Conservation (phyloP, 2,113 vertebrate genomes). For the Aythya baeri region DNA sequence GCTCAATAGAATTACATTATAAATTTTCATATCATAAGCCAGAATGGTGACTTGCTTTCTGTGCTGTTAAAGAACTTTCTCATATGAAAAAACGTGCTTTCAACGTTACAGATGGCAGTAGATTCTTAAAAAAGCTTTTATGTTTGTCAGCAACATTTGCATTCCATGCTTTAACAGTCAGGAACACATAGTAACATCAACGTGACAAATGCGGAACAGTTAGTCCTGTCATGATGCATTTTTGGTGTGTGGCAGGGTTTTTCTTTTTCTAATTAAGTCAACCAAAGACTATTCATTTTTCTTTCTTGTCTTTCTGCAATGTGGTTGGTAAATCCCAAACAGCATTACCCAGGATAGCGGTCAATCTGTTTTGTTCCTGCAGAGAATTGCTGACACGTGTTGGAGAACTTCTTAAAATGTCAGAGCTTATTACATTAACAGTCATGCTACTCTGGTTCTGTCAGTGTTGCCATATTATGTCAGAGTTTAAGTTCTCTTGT, state of each 20-base stretch:
- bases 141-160: conserved; percentile 12
- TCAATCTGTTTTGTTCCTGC: background rate
- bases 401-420: background rate
- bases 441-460: background rate
- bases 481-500: background rate
- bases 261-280: conserved; percentile 9
- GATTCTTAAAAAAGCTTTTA: conserved; percentile 5
- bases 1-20: background rate
- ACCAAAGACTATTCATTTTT: background rate
- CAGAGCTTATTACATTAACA: background rate
- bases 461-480: background rate
- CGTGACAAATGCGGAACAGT: background rate
- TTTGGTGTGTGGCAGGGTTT: background rate
- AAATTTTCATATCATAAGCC: background rate
- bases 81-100: background rate
- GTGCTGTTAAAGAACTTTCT: background rate
- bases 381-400: fast-evolving
- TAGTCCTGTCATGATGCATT: background rate
- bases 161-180: conserved; percentile 1
- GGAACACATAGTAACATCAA: background rate
- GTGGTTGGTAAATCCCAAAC: background rate
- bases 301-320: background rate
- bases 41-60: background rate
- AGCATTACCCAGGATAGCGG: background rate
- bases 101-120: conserved; percentile 21